Evolutionary conservation across 2,888 invertebrate genomes (phyloP), one percentile per base, ranked within the genome.

Genomic region (Zygothrica quintamaculata): DNA sequence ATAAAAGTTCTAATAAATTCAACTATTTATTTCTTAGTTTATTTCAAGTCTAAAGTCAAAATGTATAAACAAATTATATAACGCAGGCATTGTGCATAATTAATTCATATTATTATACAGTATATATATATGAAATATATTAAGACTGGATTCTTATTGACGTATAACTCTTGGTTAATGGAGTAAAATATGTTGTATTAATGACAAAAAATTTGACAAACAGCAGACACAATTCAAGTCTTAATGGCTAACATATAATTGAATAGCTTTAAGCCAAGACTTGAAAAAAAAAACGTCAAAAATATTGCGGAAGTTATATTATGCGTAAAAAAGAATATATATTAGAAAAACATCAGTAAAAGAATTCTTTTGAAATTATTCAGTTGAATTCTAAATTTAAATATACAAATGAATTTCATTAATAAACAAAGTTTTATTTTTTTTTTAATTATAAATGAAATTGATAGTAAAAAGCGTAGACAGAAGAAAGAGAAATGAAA

Each of bases 361-460:
- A n/a, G n/a, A n/a, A n/a, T n/a, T n/a, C n/a, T n/a, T n/a, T n/a
- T n/a, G n/a, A n/a, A n/a, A n/a, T n/a, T n/a, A n/a, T n/a, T n/a
- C n/a, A n/a, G n/a, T n/a, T n/a, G 13, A 48, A 52, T 43, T 40
- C 18, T 5, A 22, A 22, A 12, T 42, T 47, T 51, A 8, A 42
- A 46, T 18, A 12, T 46, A 79, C 52, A 82, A 74, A 79, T 79
- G 39, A 65, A 47, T 18, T 13, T 60, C 74, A 79, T 79, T 68
- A 82, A 71, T 76, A 70, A 73, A 47, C n/a, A 36, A 31, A 26
- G 16, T 9, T 31, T 22, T n/a, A 7, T 33, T n/a, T n/a, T n/a
- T n/a, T n/a, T n/a, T n/a, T n/a, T 36, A 12, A 9, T 18, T n/a
- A 13, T 36, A 25, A 11, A 1, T 39, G 6, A 15, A 22, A 22